Conservation (phyloP, 2,113 vertebrate species). For the Bos indicus region DNA sequence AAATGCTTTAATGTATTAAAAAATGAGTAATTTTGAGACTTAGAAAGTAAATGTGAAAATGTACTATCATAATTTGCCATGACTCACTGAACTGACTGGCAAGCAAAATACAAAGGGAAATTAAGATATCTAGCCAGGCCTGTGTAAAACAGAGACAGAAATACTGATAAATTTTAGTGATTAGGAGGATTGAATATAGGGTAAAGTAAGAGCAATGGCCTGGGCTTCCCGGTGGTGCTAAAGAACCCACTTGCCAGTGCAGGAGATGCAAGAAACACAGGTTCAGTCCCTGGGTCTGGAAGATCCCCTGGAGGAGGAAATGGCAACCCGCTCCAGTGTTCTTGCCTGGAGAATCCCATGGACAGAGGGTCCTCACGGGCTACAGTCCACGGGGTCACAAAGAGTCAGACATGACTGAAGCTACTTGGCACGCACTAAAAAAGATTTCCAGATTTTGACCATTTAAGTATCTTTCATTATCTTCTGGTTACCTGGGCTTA, state of each 20-base stretch:
- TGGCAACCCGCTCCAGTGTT: not conserved
- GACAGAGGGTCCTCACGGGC: not conserved
- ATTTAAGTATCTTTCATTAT: not conserved
- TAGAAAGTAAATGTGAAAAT: not conserved
- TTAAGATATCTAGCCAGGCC: not conserved
- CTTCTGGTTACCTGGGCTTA: not conserved
- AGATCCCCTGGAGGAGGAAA: not conserved
- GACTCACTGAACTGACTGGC: not conserved
- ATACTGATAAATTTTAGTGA: not conserved
- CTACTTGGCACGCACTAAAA: not conserved
- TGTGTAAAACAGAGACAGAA: not conserved
- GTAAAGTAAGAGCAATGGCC: not conserved
- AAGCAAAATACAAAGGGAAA: not conserved
- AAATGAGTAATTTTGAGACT: not conserved
- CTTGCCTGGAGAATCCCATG: not conserved
- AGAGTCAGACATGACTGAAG: not conserved
- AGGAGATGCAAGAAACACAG: not conserved
- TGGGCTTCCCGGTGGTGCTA: not conserved
- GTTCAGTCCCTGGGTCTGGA: not conserved
- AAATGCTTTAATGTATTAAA: not conserved
- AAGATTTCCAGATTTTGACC: not conserved
- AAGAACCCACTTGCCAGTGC: not conserved
- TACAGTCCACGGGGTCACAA: not conserved
- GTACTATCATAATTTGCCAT: not conserved
- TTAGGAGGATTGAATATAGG: not conserved